These are phyloP conservation scores for Ornithorhynchus anatinus DNA, from an alignment of 2,113 vertebrate species.

Conservation along the genomic window DNA sequence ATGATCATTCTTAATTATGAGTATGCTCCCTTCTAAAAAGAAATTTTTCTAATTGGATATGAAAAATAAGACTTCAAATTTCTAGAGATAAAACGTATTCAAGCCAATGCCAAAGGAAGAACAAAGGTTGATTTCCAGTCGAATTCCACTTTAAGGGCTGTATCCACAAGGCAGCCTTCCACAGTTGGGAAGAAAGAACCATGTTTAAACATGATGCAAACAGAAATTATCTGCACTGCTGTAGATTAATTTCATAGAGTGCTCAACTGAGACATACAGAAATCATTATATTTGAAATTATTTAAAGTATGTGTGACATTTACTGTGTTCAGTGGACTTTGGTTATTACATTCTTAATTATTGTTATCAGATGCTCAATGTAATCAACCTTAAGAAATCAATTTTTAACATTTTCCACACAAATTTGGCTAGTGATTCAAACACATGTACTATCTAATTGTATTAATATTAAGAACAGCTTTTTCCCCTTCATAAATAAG, in stretches of 20 bases:
- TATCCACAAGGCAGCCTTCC: background rate
- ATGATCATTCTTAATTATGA: background rate
- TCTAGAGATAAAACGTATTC: background rate
- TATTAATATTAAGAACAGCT: no score
- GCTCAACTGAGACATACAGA: background rate
- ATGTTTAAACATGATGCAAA: constrained; percentile 5
- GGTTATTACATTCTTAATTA: constrained; percentile 35
- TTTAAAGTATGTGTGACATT: constrained; percentile 17
- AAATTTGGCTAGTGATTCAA: constrained; percentile 31
- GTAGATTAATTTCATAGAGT: constrained; percentile 14
- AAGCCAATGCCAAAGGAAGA: background rate
- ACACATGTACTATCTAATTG: constrained; percentile 28
- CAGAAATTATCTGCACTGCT: constrained; percentile 11
- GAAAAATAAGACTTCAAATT: background rate
- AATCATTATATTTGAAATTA: constrained; percentile 18
- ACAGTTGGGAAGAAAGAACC: background rate
- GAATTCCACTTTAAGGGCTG: background rate
- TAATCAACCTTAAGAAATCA: constrained; percentile 33
- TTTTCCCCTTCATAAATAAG: no score
- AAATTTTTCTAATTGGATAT: background rate
- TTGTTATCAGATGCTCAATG: constrained; percentile 34
- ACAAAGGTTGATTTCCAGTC: background rate
- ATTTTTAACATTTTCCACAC: constrained; percentile 38
- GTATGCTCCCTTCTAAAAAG: background rate
- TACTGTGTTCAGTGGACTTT: constrained; percentile 10